Base-by-base conservation (phyloP, 2,888 invertebrate genomes). In the Drosophila formosana region DNA sequence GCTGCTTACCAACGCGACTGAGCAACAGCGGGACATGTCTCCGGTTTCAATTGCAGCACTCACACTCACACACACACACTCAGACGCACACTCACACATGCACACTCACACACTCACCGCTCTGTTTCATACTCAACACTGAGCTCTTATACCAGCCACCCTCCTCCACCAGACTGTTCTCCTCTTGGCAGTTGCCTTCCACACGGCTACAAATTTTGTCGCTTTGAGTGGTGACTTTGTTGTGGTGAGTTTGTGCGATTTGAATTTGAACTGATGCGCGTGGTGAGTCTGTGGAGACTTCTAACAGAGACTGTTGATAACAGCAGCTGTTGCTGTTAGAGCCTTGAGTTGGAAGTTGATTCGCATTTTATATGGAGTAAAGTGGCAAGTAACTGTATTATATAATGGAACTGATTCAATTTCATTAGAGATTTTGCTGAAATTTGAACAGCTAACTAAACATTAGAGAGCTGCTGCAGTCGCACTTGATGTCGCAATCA, bases 181-280 rank as follows among this genome's bases (percentile, higher is more conserved):
- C 4, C 9, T 1, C 3, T 2, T 23, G 18, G 9, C 23, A 49
- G 4, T 50, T 61, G 63, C 41, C 62, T 49, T 79, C 76, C 79
- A 76, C 80, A 66, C 43, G 45, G 51, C 79, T 7, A 68, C 64
- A 64, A 61, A 49, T 47, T 64, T 58, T 76, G 80, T 79, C 71
- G 76, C 76, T 76, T 71, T 61, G 46, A 34, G 34, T 50, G 50
- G 58, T 63, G 66, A 63, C n/a, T 49, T 46, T 4, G 7, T 8
- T 4, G 50, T 63, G 67, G 67, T 78, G 66, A 57, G 34, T 66
- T 70, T n/a, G 9, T n/a, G 7, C 1, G 1, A 18, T 76, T 76
- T 70, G 63, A 76, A 76, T 70, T 43, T 23, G 7, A 65, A 47
- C 72, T 41, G 75, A 32, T 39, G 28, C 11, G 45, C 23, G 30